Base-by-base conservation (phyloP, 2,113 vertebrate species). In the Origma solitaria region DNA sequence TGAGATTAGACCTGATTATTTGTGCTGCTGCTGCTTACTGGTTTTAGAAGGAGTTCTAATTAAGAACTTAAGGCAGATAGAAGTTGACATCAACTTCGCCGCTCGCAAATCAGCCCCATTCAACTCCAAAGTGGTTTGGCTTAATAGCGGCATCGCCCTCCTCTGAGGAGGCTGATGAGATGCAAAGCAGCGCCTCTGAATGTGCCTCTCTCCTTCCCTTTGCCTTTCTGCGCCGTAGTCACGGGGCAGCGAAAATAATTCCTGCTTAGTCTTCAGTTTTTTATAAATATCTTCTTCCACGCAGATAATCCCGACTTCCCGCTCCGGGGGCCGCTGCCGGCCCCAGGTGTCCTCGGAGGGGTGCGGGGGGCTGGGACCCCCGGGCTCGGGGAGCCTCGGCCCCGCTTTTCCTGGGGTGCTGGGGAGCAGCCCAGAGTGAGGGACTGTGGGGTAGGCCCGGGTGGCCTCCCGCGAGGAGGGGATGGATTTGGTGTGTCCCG, bases 41-140 rank as follows among this genome's bases (percentile, higher is more conserved):
- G 78, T 95, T 94, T 92, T 69, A 95, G 96, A 90, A 92, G 91
- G 31, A 91, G 94, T 83, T 94, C 94, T 88, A 85, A 96, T 97
- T 96, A 96, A 97, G 95, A 95, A 96, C 94, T 95, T 92, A 45
- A 88, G 77, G 93, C 90, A 92, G 84, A 94, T 96, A 57, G 47
- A 33, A 85, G 91, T 95, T 97, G 97, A 97, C 96, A 94, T 96
- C 92, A 93, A 94, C 96, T 97, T 96, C 94, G 92, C 95, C 88
- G 71, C 90, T 87, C 38, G 80, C 82, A 75, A 93, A 96, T 94
- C 96, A 92, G 95, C 94, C 94, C 95, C 88, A 33, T 96, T 95
- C 83, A 80, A 15, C 97, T 92, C 65, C 95, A 0, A 0, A 92
- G 94, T 60, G 94, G 17, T 79, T 72, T 38, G 58, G 81, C 85